phyloP scores from a whole-genome alignment of 2,113 vertebrate genomes.

The Pelecanoides urinatrix region DNA sequence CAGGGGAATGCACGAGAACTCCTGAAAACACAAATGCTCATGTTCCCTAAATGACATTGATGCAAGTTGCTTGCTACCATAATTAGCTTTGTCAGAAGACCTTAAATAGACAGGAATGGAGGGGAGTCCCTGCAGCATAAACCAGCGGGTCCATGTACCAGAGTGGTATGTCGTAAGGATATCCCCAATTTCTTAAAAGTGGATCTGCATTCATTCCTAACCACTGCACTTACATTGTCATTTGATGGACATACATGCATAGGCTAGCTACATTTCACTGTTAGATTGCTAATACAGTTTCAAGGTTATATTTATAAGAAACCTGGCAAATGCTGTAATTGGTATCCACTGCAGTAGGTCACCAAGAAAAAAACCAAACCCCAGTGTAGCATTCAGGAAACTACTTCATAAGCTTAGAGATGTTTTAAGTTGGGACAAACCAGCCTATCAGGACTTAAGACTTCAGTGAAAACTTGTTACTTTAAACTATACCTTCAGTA shows the following conservation, averaged over 20 bases:
- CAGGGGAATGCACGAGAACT: not conserved
- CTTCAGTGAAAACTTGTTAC: not conserved
- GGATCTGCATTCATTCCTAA: not conserved
- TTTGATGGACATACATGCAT: not conserved
- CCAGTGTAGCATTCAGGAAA: not conserved
- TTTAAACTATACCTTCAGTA: not conserved
- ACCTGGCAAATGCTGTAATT: not conserved
- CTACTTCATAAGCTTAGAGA: not conserved
- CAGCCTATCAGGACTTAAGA: not conserved
- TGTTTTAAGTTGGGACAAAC: not conserved
- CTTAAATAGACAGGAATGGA: not conserved
- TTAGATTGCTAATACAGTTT: not conserved
- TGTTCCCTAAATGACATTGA: not conserved
- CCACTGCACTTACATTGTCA: not conserved
- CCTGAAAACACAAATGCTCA: not conserved
- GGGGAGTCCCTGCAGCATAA: not conserved
- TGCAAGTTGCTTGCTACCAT: not conserved
- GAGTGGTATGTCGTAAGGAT: not conserved
- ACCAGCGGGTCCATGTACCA: accelerated
- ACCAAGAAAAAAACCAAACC: not conserved
- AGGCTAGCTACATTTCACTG: not conserved
- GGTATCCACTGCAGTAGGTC: not conserved
- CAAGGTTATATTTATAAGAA: not conserved
- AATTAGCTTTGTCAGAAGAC: not conserved
- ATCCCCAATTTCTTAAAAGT: not conserved